These are phyloP conservation scores for Ariolimax columbianus DNA, from an alignment of 2,888 invertebrate genomes.

Conservation along the genomic window DNA sequence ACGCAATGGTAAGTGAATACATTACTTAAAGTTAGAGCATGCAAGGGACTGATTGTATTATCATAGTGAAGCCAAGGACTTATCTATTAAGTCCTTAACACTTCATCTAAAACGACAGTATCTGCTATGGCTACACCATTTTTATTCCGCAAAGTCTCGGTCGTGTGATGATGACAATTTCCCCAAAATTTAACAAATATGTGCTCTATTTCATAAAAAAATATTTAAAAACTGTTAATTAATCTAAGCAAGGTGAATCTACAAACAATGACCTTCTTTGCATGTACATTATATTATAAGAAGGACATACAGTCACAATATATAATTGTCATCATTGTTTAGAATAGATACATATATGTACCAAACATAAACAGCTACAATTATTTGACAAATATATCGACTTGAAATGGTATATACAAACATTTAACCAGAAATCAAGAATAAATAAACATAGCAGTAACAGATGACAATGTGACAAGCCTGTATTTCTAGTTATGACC, in stretches of 20 bases:
- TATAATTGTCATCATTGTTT: neutral
- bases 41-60: too few relatives aligned
- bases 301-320: neutral
- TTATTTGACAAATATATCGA: conserved; percentile 2
- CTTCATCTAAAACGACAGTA: too few relatives aligned
- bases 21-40: too few relatives aligned
- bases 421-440: conserved; percentile 5
- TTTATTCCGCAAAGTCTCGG: too few relatives aligned
- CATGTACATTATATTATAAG: neutral
- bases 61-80: too few relatives aligned
- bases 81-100: too few relatives aligned
- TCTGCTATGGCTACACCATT: too few relatives aligned
- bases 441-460: neutral
- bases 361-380: conserved; percentile 14
- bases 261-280: conserved; percentile 3
- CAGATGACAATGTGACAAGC: neutral
- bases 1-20: too few relatives aligned
- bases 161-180: too few relatives aligned
- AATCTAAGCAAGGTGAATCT: neutral
- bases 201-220: too few relatives aligned
- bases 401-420: conserved; percentile 22
- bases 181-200: too few relatives aligned
- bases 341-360: neutral
- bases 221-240: neutral
- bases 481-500: neutral